phyloP scores from a whole-genome alignment of 2,797 vertebrate species.

The Hemitrygon akajei region DNA sequence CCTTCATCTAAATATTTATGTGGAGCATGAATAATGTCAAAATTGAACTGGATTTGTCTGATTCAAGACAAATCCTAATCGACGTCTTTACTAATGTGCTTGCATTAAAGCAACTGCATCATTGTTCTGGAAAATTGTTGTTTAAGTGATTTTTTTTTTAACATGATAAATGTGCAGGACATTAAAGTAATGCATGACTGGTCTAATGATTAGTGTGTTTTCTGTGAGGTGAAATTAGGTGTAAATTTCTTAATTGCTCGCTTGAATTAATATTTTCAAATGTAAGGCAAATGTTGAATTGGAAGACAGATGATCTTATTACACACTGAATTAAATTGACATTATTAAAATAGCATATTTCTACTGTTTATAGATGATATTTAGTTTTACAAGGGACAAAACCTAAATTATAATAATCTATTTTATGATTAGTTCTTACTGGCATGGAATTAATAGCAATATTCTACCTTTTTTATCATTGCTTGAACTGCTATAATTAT shows the following conservation, averaged over 20 bases:
- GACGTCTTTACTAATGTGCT: slow-evolving; percentile 1
- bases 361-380: background rate
- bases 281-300: slow-evolving; percentile 22
- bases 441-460: background rate
- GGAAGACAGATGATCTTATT: slow-evolving; percentile 20
- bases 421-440: background rate
- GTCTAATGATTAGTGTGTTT: slow-evolving; percentile 6
- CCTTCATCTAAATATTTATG: slow-evolving; percentile 8
- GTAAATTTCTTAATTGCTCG: slow-evolving; percentile 25
- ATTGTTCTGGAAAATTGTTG: slow-evolving; percentile 31
- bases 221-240: slow-evolving; percentile 30
- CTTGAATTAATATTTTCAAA: slow-evolving; percentile 26
- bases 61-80: slow-evolving; percentile 32
- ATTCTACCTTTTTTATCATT: background rate
- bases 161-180: slow-evolving; percentile 30
- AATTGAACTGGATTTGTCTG: slow-evolving; percentile 20
- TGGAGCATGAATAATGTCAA: slow-evolving; percentile 32
- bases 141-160: slow-evolving; percentile 23
- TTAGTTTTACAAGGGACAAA: background rate
- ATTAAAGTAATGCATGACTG: background rate
- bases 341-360: background rate
- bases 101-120: slow-evolving; percentile 32
- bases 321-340: slow-evolving; percentile 1
- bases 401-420: background rate
- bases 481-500: background rate